Evolutionary conservation across 2,888 invertebrate genomes (phyloP), one percentile per base, ranked within the genome.

Genomic region (Blera fallax): DNA sequence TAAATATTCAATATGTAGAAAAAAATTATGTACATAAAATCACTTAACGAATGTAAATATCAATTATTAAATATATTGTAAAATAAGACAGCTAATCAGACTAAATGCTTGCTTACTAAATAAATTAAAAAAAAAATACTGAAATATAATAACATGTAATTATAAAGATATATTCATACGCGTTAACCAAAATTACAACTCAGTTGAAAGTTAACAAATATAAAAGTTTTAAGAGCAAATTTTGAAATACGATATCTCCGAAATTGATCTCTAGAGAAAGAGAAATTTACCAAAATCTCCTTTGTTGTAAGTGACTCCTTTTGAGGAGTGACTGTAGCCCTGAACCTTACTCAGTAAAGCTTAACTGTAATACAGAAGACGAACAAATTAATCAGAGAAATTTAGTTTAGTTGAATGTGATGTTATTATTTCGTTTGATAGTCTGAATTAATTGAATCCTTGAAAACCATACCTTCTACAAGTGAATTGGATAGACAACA

Each of bases 21-120:
- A 16, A 54, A 8, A 27, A 11, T 52, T 29, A 5, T 77, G 67
- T 77, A 77, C 32, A 76, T 76, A 50, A 40, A 60, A 29, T 60
- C 7, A 16, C 29, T 37, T 58, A 40, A 29, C 37, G 27, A 67
- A 60, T 73, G 72, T 60, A 60, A 24, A 72, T 60, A 60, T 21
- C n/a, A 56, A 18, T 37, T 48, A 37, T 45, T n/a, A n/a, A n/a
- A 37, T 24, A 45, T 48, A 52, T 16, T 54, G 11, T n/a, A 43
- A 74, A 11, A 27, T 4, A 43, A 21, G 45, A n/a, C 27, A 56
- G 18, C 27, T 76, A 56, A 73, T 73, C 60, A 11, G 54, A 37
- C 2, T 4, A 60, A 43, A 73, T 43, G 62, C 52, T 73, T 54
- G 21, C 29, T 29, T 45, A 40, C 18, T 72, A 72, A 48, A 16